Percentiles rank a stretch among this genome's conserved stretches.
Evolutionary conservation across 1,140 invertebrate genomes (phyloP).

Genomic region (Telenomus remus): DNA sequence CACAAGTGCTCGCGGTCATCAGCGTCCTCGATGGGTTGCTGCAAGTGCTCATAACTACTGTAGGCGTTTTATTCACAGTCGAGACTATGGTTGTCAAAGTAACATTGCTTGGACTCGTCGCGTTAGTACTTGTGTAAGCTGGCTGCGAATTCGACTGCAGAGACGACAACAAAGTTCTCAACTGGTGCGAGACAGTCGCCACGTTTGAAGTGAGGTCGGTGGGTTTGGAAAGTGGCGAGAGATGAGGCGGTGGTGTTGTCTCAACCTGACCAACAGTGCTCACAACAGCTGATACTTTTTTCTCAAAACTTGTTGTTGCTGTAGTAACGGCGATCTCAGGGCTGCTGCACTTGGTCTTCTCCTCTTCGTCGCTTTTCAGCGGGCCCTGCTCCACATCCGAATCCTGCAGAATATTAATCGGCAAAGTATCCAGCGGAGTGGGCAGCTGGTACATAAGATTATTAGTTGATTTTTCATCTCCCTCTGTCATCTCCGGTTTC

Average conservation of each 20-base stretch:
- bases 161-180: slow-evolving; percentile 75
- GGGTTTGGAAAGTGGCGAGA: slow-evolving; percentile 82
- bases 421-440: slow-evolving; percentile 69
- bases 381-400: slow-evolving; percentile 68
- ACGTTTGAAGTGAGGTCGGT: slow-evolving; percentile 83
- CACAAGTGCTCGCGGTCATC: slow-evolving; percentile 43
- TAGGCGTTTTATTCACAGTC: slow-evolving; percentile 64
- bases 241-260: slow-evolving; percentile 77
- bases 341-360: neutral
- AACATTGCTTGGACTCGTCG: slow-evolving; percentile 57
- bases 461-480: slow-evolving; percentile 65
- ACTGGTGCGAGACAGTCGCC: slow-evolving; percentile 81
- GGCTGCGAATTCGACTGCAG: slow-evolving; percentile 67
- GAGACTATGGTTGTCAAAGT: slow-evolving; percentile 75
- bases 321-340: neutral
- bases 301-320: neutral
- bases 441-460: slow-evolving; percentile 71
- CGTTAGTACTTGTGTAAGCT: slow-evolving; percentile 43
- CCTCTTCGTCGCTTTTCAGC: slow-evolving; percentile 40
- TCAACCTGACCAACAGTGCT: slow-evolving; percentile 59
- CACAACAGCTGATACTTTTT: slow-evolving; percentile 18
- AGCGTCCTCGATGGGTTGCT: slow-evolving; percentile 53
- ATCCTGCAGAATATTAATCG: slow-evolving; percentile 72
- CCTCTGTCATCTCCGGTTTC: slow-evolving; percentile 72
- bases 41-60: slow-evolving; percentile 50